These are phyloP conservation scores for Microctenopoma steveboyesi DNA, from an alignment of 2,797 vertebrate species.

Conservation along the genomic window DNA sequence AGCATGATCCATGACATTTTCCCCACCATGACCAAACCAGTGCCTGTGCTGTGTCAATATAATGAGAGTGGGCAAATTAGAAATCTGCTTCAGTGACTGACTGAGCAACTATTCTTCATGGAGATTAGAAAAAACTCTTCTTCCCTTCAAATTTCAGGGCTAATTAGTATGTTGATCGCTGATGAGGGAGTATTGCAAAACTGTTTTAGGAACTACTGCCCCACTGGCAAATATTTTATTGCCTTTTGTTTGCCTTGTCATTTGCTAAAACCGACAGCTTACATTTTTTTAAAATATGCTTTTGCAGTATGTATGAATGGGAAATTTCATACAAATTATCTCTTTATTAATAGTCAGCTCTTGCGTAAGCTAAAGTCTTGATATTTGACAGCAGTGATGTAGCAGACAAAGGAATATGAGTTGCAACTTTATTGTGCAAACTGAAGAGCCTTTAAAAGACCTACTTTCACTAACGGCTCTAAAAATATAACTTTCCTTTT, in stretches of 20 bases:
- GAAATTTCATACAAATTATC: constrained; percentile 4
- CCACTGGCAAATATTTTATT: constrained; percentile 15
- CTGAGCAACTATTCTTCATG: constrained; percentile 43
- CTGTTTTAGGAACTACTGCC: constrained; percentile 28
- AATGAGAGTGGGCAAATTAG: constrained; percentile 52
- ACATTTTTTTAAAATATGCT: not conserved
- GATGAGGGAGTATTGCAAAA: constrained; percentile 27
- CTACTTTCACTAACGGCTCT: not conserved
- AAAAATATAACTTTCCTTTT: not conserved
- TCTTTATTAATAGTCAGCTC: not conserved
- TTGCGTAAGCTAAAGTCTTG: not conserved
- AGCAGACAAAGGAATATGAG: constrained; percentile 5
- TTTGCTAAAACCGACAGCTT: constrained; percentile 23
- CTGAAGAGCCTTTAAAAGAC: not conserved
- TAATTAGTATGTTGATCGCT: constrained; percentile 62
- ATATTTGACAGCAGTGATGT: not conserved
- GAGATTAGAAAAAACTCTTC: constrained; percentile 50
- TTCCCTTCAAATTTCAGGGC: constrained; percentile 41
- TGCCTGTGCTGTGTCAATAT: constrained; percentile 52
- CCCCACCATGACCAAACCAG: constrained; percentile 42
- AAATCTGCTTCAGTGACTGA: constrained; percentile 65
- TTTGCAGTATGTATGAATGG: not conserved
- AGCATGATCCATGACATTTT: constrained; percentile 66
- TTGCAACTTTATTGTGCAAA: constrained; percentile 4
- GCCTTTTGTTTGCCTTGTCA: constrained; percentile 25